These are phyloP conservation scores for Ariolimax columbianus DNA, from an alignment of 2,888 invertebrate species.

Conservation along the genomic window DNA sequence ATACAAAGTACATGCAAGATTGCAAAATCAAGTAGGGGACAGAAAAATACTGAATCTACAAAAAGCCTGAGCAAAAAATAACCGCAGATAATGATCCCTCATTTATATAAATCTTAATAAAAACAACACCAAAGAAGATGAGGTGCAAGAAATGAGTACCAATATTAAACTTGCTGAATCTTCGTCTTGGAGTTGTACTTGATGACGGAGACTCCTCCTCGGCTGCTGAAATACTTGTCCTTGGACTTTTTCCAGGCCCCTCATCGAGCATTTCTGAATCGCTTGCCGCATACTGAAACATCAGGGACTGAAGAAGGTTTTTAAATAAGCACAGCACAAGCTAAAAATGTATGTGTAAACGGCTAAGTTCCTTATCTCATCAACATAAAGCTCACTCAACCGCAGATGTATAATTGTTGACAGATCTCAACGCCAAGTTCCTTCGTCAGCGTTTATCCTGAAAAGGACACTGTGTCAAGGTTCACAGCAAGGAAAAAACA, in stretches of 20 bases:
- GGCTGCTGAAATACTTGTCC: slow-evolving; percentile 73
- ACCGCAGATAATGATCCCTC: no score
- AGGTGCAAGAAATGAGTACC: slow-evolving; percentile 61
- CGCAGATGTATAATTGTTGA: no score
- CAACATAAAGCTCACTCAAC: background rate
- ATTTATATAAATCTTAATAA: background rate
- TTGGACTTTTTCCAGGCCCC: slow-evolving; percentile 67
- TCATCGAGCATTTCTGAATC: slow-evolving; percentile 76
- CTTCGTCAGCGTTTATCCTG: no score
- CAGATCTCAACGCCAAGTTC: no score
- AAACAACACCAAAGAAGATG: background rate
- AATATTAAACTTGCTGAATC: slow-evolving; percentile 79
- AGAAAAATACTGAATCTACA: no score
- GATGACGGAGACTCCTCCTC: slow-evolving; percentile 75
- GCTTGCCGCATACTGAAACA: slow-evolving; percentile 74
- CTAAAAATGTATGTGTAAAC: no score
- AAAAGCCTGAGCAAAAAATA: no score
- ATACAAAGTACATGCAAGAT: no score
- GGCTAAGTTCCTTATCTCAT: background rate
- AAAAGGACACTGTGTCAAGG: no score
- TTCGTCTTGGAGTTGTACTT: slow-evolving; percentile 75
- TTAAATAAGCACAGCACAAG: background rate
- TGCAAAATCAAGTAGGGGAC: no score
- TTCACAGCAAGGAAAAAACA: no score
- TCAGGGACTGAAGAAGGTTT: slow-evolving; percentile 49